Evolutionary conservation across 1,140 invertebrate genomes (phyloP).

Genomic region (Drosophila pallidifrons): DNA sequence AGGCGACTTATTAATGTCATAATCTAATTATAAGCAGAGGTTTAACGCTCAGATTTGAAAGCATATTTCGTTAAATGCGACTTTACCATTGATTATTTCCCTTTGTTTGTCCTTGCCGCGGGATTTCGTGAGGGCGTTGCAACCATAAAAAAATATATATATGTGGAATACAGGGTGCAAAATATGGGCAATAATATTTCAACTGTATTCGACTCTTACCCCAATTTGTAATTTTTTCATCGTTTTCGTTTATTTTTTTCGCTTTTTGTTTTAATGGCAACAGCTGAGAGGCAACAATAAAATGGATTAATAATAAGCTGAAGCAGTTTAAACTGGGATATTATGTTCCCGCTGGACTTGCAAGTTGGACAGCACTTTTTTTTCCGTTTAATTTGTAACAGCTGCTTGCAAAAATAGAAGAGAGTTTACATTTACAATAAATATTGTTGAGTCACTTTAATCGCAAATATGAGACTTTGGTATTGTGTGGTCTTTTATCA

Average conservation of each 20-base stretch:
- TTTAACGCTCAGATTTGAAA: conserved; percentile 48
- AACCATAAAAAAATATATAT: conserved; percentile 58
- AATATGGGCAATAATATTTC: conserved; percentile 48
- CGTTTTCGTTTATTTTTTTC: neutral
- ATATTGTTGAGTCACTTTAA: too few species aligned
- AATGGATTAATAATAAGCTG: conserved; percentile 67
- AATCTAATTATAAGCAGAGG: conserved; percentile 78
- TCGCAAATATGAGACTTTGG: too few species aligned
- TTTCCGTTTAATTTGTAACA: conserved; percentile 8
- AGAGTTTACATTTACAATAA: neutral
- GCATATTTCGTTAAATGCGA: conserved; percentile 53
- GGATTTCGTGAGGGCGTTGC: conserved; percentile 36
- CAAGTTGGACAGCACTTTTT: neutral
- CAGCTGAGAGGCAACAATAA: conserved; percentile 52
- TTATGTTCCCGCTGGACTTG: conserved; percentile 37
- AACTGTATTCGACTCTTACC: conserved; percentile 37
- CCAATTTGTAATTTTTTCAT: conserved; percentile 19
- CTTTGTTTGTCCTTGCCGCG: conserved; percentile 23
- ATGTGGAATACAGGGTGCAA: conserved; percentile 45
- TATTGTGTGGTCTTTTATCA: too few species aligned
- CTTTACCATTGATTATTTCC: conserved; percentile 55
- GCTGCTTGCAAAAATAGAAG: conserved; percentile 25
- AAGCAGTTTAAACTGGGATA: conserved; percentile 23
- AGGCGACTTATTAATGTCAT: conserved; percentile 81
- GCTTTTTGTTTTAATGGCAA: conserved; percentile 18